Base-by-base conservation (phyloP, 2,113 vertebrate genomes). In the Rhinopomastus cyanomelas region DNA sequence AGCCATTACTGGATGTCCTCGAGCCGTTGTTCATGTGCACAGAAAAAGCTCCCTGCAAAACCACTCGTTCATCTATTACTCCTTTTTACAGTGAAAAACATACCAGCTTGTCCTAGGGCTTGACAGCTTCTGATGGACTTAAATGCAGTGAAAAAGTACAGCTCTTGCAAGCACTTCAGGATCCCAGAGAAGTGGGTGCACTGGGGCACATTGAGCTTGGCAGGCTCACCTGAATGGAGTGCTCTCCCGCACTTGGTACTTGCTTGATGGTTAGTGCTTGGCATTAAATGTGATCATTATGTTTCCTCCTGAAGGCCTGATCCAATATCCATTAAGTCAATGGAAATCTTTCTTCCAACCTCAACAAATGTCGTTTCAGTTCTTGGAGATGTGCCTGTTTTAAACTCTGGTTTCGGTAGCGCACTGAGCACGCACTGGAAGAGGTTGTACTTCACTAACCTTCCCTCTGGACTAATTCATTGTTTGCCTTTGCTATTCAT, bases 201-300 rank as follows among this genome's bases (percentile, higher is more conserved):
- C 95, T 62, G 78, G 49, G 87, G 64, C 86, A 86, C 93, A 7
- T 3, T 77, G 95, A 91, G 77, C 94, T 91, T 88, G 95, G 74
- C 94, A 95, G 87, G 34, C 82, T 82, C 27, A 16, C 69, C 85
- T 76, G 42, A 44, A 39, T 2, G 10, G 62, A 72, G 55, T 30
- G 21, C 36, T 39, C 55, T 83, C 46, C 16, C 9, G 1, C 8
- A 23, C 23, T 62, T 72, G 81, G 62, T 53, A 37, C 81, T 78
- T 85, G 57, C 34, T 10, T 68, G 57, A 34, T 19, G 44, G 4
- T 16, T 51, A 61, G 53, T 60, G 8, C 36, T 42, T 64, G 69
- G 51, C 66, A 23, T 72, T 57, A 53, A 52, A 8, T 4, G 32
- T 8, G 30, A 59, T 65, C 46, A 4, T 17, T 75, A 12, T 22